phyloP scores from a whole-genome alignment of 2,888 invertebrate species.

The Rhabditoides inermis region DNA sequence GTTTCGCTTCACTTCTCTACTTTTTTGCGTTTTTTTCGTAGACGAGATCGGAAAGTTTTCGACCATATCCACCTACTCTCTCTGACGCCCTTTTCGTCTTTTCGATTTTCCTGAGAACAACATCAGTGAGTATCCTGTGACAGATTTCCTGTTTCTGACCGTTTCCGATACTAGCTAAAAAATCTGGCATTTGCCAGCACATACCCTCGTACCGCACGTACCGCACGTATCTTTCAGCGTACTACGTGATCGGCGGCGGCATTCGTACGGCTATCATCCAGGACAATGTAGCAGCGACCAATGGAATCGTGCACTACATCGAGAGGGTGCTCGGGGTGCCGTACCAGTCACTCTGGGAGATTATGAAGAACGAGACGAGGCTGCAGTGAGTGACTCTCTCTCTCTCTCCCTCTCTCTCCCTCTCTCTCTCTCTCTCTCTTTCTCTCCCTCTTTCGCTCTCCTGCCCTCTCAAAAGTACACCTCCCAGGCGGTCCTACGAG shows the following conservation, averaged over 20 bases:
- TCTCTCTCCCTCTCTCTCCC: background rate
- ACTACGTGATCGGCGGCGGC: conserved; percentile 53
- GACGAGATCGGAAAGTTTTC: no score
- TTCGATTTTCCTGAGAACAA: no score
- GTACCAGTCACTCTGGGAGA: conserved; percentile 50
- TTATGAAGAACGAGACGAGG: conserved; percentile 47
- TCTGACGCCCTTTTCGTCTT: no score
- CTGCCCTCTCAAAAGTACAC: background rate
- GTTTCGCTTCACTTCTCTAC: background rate
- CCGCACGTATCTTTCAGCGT: conserved; percentile 41
- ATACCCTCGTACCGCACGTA: no score
- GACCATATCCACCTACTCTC: no score
- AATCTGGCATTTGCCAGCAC: background rate
- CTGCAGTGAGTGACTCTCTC: conserved; percentile 27
- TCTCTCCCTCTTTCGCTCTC: background rate
- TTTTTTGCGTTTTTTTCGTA: no score
- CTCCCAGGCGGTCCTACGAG: conserved; percentile 38
- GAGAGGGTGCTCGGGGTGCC: conserved; percentile 52
- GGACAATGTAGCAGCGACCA: conserved; percentile 52
- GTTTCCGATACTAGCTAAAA: no score
- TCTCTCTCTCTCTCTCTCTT: background rate
- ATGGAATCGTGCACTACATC: conserved; percentile 53
- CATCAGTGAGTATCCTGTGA: no score
- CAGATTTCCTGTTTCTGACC: no score
- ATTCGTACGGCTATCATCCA: conserved; percentile 48